A percentile compares a stretch with the other conserved stretches of the same genome.
phyloP scores from a whole-genome alignment of 1,140 invertebrate species.

The Platyscapa corneri region DNA sequence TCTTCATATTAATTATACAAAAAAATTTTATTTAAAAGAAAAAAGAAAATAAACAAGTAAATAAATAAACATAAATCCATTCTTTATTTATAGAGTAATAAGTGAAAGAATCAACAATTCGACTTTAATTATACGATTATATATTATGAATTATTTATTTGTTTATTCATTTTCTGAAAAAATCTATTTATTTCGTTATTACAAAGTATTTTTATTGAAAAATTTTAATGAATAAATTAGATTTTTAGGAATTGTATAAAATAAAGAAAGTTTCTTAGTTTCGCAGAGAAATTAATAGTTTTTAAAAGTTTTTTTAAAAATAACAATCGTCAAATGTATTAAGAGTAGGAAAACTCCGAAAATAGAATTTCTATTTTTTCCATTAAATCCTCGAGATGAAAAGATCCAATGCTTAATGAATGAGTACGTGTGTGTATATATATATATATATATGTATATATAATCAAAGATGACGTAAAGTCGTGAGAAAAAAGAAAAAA shows the following conservation, averaged over 20 bases:
- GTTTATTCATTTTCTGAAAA: too few species aligned
- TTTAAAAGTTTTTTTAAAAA: neutral
- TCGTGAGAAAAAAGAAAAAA: neutral
- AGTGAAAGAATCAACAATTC: neutral
- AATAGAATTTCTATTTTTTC: slow-evolving; percentile 9
- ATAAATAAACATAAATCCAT: neutral
- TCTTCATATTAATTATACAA: too few species aligned
- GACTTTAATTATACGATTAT: neutral
- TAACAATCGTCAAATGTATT: neutral
- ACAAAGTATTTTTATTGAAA: too few species aligned
- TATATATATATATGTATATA: neutral
- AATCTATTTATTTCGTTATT: too few species aligned
- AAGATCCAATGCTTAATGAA: neutral
- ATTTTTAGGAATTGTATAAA: too few species aligned
- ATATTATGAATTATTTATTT: too few species aligned
- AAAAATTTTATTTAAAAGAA: too few species aligned
- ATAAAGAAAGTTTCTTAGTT: too few species aligned
- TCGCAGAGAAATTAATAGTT: neutral
- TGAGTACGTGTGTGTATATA: neutral
- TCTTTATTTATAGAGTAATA: neutral
- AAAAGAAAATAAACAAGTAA: neutral
- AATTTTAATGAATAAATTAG: too few species aligned
- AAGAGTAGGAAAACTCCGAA: neutral
- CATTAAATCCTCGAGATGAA: neutral
- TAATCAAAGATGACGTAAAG: neutral